Conservation (phyloP, 2,113 vertebrate species). For the Hyaena hyaena region DNA sequence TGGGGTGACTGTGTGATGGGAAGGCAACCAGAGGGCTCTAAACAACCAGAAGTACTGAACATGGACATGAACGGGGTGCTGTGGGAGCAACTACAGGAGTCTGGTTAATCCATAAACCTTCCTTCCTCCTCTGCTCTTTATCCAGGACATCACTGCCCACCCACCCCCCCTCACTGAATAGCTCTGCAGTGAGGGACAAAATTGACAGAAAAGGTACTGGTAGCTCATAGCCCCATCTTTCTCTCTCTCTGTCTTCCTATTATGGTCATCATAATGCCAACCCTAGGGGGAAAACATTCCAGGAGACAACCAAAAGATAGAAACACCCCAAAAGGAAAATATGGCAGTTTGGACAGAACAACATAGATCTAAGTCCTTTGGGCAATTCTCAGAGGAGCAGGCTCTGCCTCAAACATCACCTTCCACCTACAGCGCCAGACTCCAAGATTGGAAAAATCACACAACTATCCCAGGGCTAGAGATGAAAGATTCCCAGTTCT, state of each 20-base stretch:
- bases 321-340: not conserved
- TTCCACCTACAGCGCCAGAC: not conserved
- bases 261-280: not conserved
- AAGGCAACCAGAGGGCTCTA: not conserved
- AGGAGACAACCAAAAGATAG: not conserved
- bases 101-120: not conserved
- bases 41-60: not conserved
- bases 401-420: not conserved
- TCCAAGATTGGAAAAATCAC: not conserved
- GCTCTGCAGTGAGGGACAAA: not conserved
- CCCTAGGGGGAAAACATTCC: not conserved
- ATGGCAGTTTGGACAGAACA: not conserved
- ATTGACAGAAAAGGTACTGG: not conserved
- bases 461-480: not conserved
- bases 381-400: not conserved
- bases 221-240: not conserved
- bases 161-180: not conserved
- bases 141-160: not conserved
- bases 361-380: not conserved
- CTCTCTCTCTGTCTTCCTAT: not conserved
- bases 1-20: not conserved
- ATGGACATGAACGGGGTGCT: not conserved
- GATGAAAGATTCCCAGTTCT: not conserved
- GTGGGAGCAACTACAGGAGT: not conserved
- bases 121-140: not conserved